Evolutionary conservation across 2,888 invertebrate genomes (phyloP).

Genomic region (Drosophila testacea): DNA sequence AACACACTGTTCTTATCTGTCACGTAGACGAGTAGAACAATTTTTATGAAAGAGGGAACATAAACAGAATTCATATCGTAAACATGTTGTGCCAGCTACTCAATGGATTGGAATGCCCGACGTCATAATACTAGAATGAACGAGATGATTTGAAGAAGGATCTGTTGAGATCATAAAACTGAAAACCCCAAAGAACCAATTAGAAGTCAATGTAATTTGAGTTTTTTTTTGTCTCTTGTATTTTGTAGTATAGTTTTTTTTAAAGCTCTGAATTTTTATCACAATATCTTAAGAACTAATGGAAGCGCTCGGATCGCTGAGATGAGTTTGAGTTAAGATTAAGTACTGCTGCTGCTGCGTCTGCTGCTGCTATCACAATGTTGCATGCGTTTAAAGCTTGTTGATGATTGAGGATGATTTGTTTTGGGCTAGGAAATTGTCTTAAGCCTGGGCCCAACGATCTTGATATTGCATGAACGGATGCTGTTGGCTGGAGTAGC

Average conservation of each 20-base stretch:
- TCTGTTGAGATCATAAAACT: slow-evolving; percentile 19
- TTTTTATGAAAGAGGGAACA: slow-evolving; percentile 36
- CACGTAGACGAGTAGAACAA: slow-evolving; percentile 37
- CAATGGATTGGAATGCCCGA: slow-evolving; percentile 33
- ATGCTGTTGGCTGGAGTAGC: slow-evolving; percentile 83
- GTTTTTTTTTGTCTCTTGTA: slow-evolving; percentile 52
- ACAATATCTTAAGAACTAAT: slow-evolving; percentile 75
- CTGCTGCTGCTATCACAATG: slow-evolving; percentile 71
- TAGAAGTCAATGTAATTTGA: slow-evolving; percentile 41
- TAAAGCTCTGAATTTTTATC: slow-evolving; percentile 74
- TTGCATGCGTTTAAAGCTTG: slow-evolving; percentile 69
- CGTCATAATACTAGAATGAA: slow-evolving; percentile 31
- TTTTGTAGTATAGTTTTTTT: slow-evolving; percentile 49
- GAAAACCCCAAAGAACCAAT: slow-evolving; percentile 33
- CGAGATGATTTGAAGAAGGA: slow-evolving; percentile 13
- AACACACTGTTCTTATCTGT: slow-evolving; percentile 42
- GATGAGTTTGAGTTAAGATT: slow-evolving; percentile 57
- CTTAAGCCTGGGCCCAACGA: slow-evolving; percentile 91
- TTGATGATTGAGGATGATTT: slow-evolving; percentile 21
- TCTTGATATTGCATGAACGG: slow-evolving; percentile 84
- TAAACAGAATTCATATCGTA: slow-evolving; percentile 32
- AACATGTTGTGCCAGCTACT: slow-evolving; percentile 37
- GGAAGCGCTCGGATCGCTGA: slow-evolving; percentile 74
- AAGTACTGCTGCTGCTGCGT: slow-evolving; percentile 59
- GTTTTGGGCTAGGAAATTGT: neutral